Base-by-base conservation (phyloP, 2,797 vertebrate genomes). In the Liparis tanakae region DNA sequence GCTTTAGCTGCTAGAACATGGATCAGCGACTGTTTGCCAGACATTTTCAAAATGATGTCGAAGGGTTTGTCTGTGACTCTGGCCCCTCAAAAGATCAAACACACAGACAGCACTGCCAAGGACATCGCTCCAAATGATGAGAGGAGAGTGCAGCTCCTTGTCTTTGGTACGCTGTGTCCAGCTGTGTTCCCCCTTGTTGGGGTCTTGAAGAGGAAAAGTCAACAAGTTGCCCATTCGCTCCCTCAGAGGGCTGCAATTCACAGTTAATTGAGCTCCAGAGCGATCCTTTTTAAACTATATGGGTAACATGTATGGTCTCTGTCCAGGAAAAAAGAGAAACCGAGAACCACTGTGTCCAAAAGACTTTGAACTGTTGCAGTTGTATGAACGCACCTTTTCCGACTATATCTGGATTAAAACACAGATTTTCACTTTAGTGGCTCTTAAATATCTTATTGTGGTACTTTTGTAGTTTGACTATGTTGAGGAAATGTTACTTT, bases 1-100 rank as follows among this genome's bases (percentile, higher is more conserved):
- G 83, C 79, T 84, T 87, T 75, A 81, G 82, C 80, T 87, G 81
- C 77, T 78, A 68, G 80, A 87, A 80, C 70, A 74, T 37, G 74
- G 78, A 84, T 88, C 77, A 79, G 84, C 80, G 77, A 82, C 79
- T 68, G 65, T 81, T 83, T 56, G 20, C 73, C 70, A 90, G 68
- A 81, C 61, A 64, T 75, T 81, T 88, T 34, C 65, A 78, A 80
- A 78, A 78, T 76, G 22, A 70, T 76, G 56, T 57, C 30, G 70
- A 51, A n/a, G 22, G n/a, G 58, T 51, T 77, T 67, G 46, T 83
- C 20, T 86, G 68, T 61, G 46, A 79, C 37, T 22, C 33, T 72
- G 43, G 51, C 79, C 37, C 58, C 61, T 70, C 44, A 76, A 79
- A 63, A 44, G 57, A 22, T 55, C 57, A 46, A 43, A 66, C 51